A percentile compares a stretch with the other conserved stretches of the same genome.
Conservation (phyloP, 2,113 vertebrate genomes). For the Cygnus buccinator region DNA sequence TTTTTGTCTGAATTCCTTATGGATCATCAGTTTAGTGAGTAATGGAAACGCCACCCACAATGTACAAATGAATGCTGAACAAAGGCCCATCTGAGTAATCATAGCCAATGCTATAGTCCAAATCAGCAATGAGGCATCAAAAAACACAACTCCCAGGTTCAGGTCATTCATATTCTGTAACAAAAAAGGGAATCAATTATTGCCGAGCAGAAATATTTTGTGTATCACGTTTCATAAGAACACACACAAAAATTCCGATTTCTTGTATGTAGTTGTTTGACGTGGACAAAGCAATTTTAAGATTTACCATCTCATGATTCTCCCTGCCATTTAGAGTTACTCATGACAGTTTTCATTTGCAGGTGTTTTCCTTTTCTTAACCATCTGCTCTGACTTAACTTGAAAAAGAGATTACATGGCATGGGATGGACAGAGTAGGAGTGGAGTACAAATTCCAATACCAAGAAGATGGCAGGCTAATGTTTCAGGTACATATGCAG, state of each 20-base stretch:
- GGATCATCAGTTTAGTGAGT: conserved; percentile 81
- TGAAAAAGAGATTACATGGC: background rate
- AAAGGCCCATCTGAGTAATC: conserved; percentile 86
- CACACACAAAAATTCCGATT: background rate
- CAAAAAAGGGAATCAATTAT: background rate
- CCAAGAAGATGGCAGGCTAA: background rate
- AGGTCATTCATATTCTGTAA: conserved; percentile 82
- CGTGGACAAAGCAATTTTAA: background rate
- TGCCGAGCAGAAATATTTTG: background rate
- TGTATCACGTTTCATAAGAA: background rate
- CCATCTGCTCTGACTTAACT: background rate
- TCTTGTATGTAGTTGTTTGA: background rate
- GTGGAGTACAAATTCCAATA: background rate
- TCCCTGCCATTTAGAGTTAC: background rate
- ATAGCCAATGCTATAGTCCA: conserved; percentile 84
- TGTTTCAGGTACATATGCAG: background rate
- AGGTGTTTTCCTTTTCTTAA: background rate
- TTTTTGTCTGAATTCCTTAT: conserved; percentile 84
- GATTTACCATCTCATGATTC: background rate
- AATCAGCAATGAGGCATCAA: conserved; percentile 87
- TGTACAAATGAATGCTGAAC: conserved; percentile 90
- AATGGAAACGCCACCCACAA: conserved; percentile 93
- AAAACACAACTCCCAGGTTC: conserved; percentile 88
- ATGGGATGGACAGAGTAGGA: background rate
- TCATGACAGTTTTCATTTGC: rapidly evolving